These are phyloP conservation scores for Lordiphosa collinella DNA, from an alignment of 1,140 invertebrate genomes.

Conservation along the genomic window DNA sequence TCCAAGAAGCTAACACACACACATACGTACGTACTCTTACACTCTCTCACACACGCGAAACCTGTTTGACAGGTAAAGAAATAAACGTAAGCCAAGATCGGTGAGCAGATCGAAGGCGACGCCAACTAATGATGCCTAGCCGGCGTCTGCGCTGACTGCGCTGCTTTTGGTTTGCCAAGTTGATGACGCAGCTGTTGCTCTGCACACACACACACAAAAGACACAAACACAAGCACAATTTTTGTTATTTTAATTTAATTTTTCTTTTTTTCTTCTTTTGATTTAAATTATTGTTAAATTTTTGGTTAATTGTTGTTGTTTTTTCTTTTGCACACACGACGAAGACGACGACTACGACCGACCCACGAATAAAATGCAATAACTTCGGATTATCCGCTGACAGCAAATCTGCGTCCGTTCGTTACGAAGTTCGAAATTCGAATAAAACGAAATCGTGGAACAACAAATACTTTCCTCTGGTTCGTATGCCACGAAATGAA, in stretches of 20 bases:
- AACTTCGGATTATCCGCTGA: constrained; percentile 14
- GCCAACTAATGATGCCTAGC: constrained; percentile 56
- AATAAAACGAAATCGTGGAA: constrained; percentile 29
- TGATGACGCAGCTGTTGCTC: constrained; percentile 30
- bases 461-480: no score
- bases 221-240: constrained; percentile 11
- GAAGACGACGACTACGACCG: constrained; percentile 24
- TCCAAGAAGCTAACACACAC: constrained; percentile 57
- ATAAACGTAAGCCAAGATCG: constrained; percentile 9
- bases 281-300: constrained; percentile 16
- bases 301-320: constrained; percentile 22
- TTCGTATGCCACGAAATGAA: constrained; percentile 10
- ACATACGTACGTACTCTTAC: constrained; percentile 7
- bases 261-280: constrained; percentile 4
- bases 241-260: constrained; percentile 13
- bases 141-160: constrained; percentile 49
- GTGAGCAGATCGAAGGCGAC: constrained; percentile 25
- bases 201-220: constrained; percentile 23
- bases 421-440: constrained; percentile 39
- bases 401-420: constrained; percentile 33
- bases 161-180: constrained; percentile 24
- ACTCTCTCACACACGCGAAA: constrained; percentile 23
- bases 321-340: constrained; percentile 16
- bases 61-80: constrained; percentile 67
- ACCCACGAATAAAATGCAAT: neutral